Evolutionary conservation across 1,140 invertebrate species (phyloP), one percentile per base, ranked within the genome.

Genomic region (Papilio machaon): DNA sequence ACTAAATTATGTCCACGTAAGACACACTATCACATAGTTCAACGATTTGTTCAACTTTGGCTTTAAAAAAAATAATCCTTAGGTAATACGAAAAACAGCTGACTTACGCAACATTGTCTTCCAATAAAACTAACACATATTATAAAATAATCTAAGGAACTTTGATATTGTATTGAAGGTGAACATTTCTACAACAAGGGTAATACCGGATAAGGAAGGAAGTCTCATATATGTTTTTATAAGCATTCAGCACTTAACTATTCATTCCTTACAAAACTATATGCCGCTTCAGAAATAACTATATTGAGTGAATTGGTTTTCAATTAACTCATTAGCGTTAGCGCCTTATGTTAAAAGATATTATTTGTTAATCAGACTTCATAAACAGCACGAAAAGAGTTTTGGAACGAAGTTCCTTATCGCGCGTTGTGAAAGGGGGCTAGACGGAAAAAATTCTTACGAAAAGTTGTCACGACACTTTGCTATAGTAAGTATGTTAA

Each of bases 131-230:
- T 5, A 17, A 52, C 49, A 52, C 58, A 10, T 19, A 30, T 35
- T 19, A 1, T 70, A 17, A 75, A 75, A 75, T 30, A 76, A 54
- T 35, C n/a, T 3, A 11, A 76, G n/a, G 15, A 75, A 49, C 47
- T 19, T 74, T 74, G 38, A 74, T 47, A 19, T 54, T 76, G 23
- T 43, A 74, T 23, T 76, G 13, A 46, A 43, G 47, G 43, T 74
- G 19, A 8, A 74, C 2, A 74, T 74, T 43, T 76, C 74, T 30
- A 76, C 74, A 47, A 76, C 19, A 30, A 76, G 74, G 74, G 43
- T 76, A 76, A 76, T 76, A 52, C 74, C 47, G 74, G 19, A 76
- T 76, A 76, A 76, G 74, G 74, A 74, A 74, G 73, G 73, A 76
- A 76, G 74, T 49, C 74, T 76, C 74, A 76, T 30, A 76, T 54